Conservation (phyloP, 2,797 vertebrate genomes). For the Crypturellus tataupa region DNA sequence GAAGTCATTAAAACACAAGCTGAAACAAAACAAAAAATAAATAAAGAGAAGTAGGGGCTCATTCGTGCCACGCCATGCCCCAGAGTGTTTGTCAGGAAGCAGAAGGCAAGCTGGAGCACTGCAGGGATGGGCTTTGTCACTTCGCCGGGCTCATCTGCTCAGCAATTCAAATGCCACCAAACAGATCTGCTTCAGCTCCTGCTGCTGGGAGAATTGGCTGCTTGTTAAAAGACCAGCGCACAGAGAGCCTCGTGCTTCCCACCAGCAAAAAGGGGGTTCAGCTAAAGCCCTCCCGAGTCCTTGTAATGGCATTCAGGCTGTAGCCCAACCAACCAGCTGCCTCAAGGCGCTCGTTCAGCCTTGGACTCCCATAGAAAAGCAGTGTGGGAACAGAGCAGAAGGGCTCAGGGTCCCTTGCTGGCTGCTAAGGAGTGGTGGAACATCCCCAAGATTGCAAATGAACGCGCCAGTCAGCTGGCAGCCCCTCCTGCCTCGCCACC, state of each 20-base stretch:
- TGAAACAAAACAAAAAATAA: not conserved
- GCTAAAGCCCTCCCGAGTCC: not conserved
- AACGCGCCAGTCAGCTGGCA: too few species aligned
- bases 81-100: not conserved
- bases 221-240: not conserved
- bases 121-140: not conserved
- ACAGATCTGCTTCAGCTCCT: conserved; percentile 13
- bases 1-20: conserved; percentile 73
- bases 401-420: too few species aligned
- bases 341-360: not conserved
- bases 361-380: not conserved
- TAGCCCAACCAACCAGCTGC: not conserved
- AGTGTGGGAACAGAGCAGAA: too few species aligned
- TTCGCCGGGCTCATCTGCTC: not conserved
- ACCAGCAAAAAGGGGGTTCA: not conserved
- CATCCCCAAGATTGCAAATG: too few species aligned
- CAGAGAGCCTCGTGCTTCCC: accelerated
- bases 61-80: not conserved
- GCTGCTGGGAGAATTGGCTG: conserved; percentile 7
- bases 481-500: too few species aligned
- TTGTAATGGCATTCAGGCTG: accelerated
- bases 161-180: conserved; percentile 61
- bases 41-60: not conserved
- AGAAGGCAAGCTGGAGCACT: conserved; percentile 31
- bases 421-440: too few species aligned